Evolutionary conservation across 2,888 invertebrate species (phyloP), one percentile per base, ranked within the genome.

Genomic region (Epicampocera succincta): DNA sequence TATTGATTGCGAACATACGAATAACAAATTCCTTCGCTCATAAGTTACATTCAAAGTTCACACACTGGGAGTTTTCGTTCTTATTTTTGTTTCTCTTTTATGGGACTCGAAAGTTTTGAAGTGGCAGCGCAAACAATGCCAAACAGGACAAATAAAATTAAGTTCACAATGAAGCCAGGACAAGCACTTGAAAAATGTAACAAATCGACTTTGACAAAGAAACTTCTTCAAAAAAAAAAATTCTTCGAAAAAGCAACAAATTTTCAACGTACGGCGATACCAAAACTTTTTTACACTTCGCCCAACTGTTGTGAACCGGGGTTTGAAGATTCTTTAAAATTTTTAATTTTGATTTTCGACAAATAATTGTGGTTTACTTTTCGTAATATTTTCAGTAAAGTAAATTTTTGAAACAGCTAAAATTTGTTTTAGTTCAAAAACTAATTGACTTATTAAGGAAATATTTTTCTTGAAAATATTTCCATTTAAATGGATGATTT

Each of bases 171-270:
- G 83, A 71, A 50, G 66, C 72, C 83, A 82, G 83, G 61, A 79
- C 68, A 83, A 81, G 85, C 84, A 84, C 85, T 85, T 78, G 73
- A 83, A 76, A 76, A 85, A 86, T 89, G 89, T 89, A 88, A 89
- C 89, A 89, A 89, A 88, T 89, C 89, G 89, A 89, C 89, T 89
- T 87, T 86, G 86, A 87, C 87, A 88, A 88, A 88, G 85, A 13
- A 76, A 68, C 75, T 68, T 60, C 86, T 76, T 25, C 8, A 33
- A 21, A 76, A 46, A 21, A 42, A 68, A 25, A 68, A n/a, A 38
- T 42, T 42, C 6, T 40, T 44, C 21, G 15, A 60, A 42, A 29
- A 46, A n/a, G 12, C 3, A 60, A 60, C 12, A 33, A 44, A 9
- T 33, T 33, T 8, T 9, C 33, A 9, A 9, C 33, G 8, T 9